Evolutionary conservation across 2,888 invertebrate genomes (phyloP).

Genomic region (Branchellion lobata): DNA sequence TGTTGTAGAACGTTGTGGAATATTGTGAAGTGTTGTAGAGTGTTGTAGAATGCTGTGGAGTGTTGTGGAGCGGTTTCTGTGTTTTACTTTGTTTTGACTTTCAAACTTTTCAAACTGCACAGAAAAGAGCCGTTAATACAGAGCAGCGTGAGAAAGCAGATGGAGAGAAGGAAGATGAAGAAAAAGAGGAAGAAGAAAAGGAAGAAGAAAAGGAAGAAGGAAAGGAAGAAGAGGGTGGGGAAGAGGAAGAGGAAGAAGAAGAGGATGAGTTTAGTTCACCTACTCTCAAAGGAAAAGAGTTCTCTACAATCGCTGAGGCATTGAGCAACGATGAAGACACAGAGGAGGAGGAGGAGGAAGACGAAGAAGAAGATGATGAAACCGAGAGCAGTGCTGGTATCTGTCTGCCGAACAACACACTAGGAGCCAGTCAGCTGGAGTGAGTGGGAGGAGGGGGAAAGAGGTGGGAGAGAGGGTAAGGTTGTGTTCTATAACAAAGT

Average conservation of each 20-base stretch:
- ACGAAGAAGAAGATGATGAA: constrained; percentile 28
- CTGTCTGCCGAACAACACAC: constrained; percentile 1
- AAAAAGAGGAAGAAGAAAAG: too few relatives aligned
- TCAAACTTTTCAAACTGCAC: too few relatives aligned
- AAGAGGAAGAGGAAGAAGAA: constrained; percentile 54
- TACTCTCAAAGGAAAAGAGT: neutral
- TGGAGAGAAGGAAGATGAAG: neutral
- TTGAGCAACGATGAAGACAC: constrained; percentile 22
- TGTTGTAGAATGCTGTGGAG: too few relatives aligned
- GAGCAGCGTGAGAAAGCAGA: too few relatives aligned
- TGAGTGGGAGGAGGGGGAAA: too few relatives aligned
- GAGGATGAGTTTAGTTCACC: constrained; percentile 50
- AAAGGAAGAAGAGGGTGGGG: constrained; percentile 56
- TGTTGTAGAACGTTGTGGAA: too few relatives aligned
- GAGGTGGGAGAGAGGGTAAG: too few relatives aligned
- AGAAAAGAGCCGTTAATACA: too few relatives aligned
- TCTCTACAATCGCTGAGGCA: neutral
- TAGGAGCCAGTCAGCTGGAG: constrained; percentile 5
- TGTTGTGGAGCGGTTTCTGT: too few relatives aligned
- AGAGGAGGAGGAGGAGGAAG: constrained; percentile 38
- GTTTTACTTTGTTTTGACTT: too few relatives aligned
- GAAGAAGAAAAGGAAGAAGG: constrained; percentile 53
- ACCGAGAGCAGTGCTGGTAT: neutral
- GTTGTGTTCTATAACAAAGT: neutral
- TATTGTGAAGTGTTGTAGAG: too few relatives aligned